A percentile compares a stretch with the other conserved stretches of the same genome.
phyloP scores from a whole-genome alignment of 2,797 vertebrate species.

The Enoplosus armatus region DNA sequence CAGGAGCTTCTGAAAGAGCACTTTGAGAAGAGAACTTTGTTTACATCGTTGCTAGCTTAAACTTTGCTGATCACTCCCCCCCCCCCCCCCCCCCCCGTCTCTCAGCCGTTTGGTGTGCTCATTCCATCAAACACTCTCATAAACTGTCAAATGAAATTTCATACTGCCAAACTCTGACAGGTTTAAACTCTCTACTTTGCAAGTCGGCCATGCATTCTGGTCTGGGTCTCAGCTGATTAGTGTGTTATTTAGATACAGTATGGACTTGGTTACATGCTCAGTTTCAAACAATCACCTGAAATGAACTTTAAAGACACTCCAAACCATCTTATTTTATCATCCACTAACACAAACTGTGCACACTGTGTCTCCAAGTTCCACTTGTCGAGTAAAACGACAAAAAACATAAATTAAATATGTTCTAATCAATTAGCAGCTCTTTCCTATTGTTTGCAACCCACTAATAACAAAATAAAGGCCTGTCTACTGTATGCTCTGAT shows the following conservation, averaged over 20 bases:
- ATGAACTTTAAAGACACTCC: background rate
- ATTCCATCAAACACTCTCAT: conserved; percentile 61
- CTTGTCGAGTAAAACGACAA: background rate
- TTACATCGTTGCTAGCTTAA: conserved; percentile 24
- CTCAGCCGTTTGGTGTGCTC: conserved; percentile 51
- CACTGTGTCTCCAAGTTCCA: background rate
- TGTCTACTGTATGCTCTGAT: background rate
- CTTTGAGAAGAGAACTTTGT: no score
- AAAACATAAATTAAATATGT: background rate
- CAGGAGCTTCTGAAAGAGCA: conserved; percentile 44
- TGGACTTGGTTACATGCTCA: background rate
- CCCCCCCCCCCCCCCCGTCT: background rate
- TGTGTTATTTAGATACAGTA: conserved; percentile 2
- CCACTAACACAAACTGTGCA: background rate
- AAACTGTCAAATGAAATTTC: conserved; percentile 56
- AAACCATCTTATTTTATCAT: background rate
- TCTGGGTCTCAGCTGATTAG: conserved; percentile 16
- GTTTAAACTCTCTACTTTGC: conserved; percentile 45
- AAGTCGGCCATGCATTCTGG: conserved; percentile 7
- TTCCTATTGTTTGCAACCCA: background rate
- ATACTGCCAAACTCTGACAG: conserved; percentile 37
- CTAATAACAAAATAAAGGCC: background rate
- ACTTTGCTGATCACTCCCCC: conserved; percentile 12
- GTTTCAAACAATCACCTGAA: conserved; percentile 1
- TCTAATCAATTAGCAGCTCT: background rate